Percentiles rank a stretch among this genome's conserved stretches.
phyloP scores from a whole-genome alignment of 2,888 invertebrate species.

The Noctua fimbriata region DNA sequence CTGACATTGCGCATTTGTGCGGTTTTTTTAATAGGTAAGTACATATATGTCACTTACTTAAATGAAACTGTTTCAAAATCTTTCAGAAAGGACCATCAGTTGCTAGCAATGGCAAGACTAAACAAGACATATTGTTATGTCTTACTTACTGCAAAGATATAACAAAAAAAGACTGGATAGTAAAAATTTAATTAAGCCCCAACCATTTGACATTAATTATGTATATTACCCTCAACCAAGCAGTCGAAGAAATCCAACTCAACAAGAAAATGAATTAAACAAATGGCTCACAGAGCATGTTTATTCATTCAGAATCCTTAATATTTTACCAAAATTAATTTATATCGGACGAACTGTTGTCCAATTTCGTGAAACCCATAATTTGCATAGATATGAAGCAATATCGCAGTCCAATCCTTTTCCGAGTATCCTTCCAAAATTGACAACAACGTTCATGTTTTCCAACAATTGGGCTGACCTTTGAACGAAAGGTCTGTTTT shows the following conservation, averaged over 20 bases:
- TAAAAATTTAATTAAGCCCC: background rate
- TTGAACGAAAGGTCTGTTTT: constrained; percentile 15
- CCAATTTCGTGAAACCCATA: constrained; percentile 45
- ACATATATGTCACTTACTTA: background rate
- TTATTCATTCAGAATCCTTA: constrained; percentile 31
- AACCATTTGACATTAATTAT: constrained; percentile 16
- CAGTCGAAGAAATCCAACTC: constrained; percentile 24
- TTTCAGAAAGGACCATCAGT: background rate
- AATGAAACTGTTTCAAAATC: background rate
- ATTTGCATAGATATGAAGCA: constrained; percentile 69
- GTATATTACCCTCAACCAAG: background rate
- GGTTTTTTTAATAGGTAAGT: background rate
- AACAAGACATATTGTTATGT: background rate
- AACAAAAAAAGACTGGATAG: background rate
- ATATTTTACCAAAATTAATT: constrained; percentile 58
- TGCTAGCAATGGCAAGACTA: background rate
- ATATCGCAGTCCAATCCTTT: constrained; percentile 58
- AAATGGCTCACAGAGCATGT: constrained; percentile 23
- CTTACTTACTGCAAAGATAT: background rate
- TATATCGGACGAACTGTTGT: constrained; percentile 30
- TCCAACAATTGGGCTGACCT: constrained; percentile 40
- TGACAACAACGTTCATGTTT: constrained; percentile 45
- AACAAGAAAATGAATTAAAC: constrained; percentile 31
- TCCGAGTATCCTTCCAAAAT: constrained; percentile 12
- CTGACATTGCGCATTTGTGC: background rate